Percentiles rank a stretch among this genome's conserved stretches.
Conservation (phyloP, 2,888 invertebrate genomes). For the Rhingia rostrata region DNA sequence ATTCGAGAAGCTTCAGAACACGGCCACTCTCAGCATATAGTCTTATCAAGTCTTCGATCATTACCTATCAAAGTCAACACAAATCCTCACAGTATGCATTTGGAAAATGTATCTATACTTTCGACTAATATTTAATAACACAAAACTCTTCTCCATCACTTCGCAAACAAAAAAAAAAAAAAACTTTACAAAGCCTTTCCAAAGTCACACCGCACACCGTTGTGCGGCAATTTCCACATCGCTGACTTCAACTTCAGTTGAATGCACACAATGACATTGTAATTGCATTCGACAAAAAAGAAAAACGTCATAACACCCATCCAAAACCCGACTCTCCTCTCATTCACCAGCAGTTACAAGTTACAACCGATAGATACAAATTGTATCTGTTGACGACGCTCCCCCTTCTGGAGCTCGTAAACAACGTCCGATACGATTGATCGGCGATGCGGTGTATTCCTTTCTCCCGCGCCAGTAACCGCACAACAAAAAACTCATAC, state of each 20-base stretch:
- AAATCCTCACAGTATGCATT: too few relatives aligned
- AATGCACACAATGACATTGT: constrained; percentile 44
- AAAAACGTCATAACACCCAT: constrained; percentile 43
- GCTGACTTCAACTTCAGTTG: constrained; percentile 20
- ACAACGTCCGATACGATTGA: constrained; percentile 9
- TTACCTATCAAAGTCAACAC: too few relatives aligned
- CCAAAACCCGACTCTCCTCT: constrained; percentile 1
- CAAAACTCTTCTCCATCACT: not conserved
- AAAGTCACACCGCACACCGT: not conserved
- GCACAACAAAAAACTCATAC: not conserved
- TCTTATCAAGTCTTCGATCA: too few relatives aligned
- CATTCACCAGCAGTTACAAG: constrained; percentile 14
- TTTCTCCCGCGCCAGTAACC: constrained; percentile 19
- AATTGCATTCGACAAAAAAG: constrained; percentile 31
- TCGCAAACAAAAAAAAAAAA: too few relatives aligned
- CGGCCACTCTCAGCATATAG: too few relatives aligned
- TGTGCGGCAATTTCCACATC: constrained; percentile 30
- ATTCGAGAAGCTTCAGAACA: too few relatives aligned
- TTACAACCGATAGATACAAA: constrained; percentile 47
- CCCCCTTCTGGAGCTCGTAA: constrained; percentile 28
- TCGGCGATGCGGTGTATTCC: constrained; percentile 17
- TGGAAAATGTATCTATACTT: too few relatives aligned
- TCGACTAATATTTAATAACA: not conserved
- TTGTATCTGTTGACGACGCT: constrained; percentile 42
- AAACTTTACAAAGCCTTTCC: not conserved